These are phyloP conservation scores for Pachyrhynchus sulphureomaculatus DNA, from an alignment of 1,140 invertebrate species.

Conservation along the genomic window DNA sequence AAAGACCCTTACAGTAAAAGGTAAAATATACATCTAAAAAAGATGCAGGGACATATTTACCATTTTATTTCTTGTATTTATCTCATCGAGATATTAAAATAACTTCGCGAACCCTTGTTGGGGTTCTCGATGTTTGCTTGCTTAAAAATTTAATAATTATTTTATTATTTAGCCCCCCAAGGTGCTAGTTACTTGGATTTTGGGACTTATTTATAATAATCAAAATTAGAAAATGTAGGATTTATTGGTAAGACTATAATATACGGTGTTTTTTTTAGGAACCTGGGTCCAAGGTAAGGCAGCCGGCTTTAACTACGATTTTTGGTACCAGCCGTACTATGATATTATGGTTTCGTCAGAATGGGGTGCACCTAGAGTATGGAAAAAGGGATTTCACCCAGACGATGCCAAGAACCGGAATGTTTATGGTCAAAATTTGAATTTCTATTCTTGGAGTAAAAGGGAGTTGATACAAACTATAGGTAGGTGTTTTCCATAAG, in stretches of 20 bases:
- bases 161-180: no score
- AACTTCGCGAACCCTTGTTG: no score
- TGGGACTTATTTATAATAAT: no score
- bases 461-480: slow-evolving; percentile 78
- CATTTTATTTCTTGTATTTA: no score
- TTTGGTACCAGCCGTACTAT: slow-evolving; percentile 96
- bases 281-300: slow-evolving; percentile 66
- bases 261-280: slow-evolving; percentile 48
- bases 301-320: slow-evolving; percentile 77
- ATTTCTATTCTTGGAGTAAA: slow-evolving; percentile 90
- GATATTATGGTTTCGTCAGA: slow-evolving; percentile 89
- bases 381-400: slow-evolving; percentile 74
- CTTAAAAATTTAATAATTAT: no score
- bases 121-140: no score
- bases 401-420: slow-evolving; percentile 62
- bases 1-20: slow-evolving; percentile 73
- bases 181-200: no score
- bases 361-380: slow-evolving; percentile 87
- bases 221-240: neutral
- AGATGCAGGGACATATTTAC: no score
- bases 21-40: no score
- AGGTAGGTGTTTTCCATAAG: slow-evolving; percentile 39
- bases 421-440: slow-evolving; percentile 79
- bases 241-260: neutral
- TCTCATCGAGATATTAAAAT: no score